Conservation (phyloP, 1,140 invertebrate genomes). For the Sitobion miscanthi region DNA sequence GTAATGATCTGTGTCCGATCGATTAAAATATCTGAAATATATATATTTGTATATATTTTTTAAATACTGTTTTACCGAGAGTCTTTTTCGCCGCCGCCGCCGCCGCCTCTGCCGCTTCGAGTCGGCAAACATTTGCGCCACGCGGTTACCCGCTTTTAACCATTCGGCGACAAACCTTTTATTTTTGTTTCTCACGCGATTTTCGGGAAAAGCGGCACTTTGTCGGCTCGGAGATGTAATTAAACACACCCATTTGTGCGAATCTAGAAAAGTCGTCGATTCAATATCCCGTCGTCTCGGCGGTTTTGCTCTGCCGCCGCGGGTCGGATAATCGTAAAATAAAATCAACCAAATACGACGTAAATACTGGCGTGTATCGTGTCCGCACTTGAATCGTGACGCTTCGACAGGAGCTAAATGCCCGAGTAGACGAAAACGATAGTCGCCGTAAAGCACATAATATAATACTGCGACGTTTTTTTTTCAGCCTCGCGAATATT, state of each 20-base stretch:
- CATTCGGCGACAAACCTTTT: slow-evolving; percentile 3
- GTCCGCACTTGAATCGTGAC: too few species aligned
- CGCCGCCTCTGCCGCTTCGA: not conserved
- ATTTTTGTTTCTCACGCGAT: not conserved
- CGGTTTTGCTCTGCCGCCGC: too few species aligned
- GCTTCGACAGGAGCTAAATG: too few species aligned
- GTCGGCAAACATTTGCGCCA: not conserved
- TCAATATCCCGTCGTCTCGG: too few species aligned
- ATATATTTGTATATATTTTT: not conserved
- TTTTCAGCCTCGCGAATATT: not conserved
- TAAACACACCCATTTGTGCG: not conserved
- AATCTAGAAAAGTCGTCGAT: not conserved
- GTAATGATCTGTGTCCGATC: slow-evolving; percentile 51
- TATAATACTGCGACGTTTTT: too few species aligned
- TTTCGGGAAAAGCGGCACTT: not conserved
- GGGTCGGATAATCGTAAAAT: too few species aligned
- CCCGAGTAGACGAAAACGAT: not conserved
- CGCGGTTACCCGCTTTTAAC: not conserved
- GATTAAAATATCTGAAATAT: slow-evolving; percentile 29
- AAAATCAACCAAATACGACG: too few species aligned
- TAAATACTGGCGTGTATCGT: too few species aligned
- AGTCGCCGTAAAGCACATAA: too few species aligned
- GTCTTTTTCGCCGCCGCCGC: not conserved
- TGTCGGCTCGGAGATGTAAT: not conserved
- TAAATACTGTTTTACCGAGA: slow-evolving; percentile 21